Evolutionary conservation across 2,888 invertebrate genomes (phyloP).

Genomic region (Lomographa bimaculata): DNA sequence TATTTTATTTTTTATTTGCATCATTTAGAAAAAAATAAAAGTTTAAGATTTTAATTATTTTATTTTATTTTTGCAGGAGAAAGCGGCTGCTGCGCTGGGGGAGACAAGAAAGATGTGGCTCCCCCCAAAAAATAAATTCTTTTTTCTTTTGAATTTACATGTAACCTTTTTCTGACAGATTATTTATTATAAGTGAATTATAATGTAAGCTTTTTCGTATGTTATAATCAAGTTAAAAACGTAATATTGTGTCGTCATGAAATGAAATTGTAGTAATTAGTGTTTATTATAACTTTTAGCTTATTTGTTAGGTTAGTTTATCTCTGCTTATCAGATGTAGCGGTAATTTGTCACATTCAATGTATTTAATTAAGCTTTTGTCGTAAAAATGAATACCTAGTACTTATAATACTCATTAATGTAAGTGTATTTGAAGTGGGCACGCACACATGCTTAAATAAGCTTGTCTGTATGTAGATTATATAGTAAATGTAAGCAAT

Average conservation of each 20-base stretch:
- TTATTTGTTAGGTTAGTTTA: constrained; percentile 30
- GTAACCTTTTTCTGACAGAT: too few species aligned
- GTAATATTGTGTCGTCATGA: constrained; percentile 57
- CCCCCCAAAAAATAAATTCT: constrained; percentile 38
- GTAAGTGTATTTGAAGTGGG: constrained; percentile 47
- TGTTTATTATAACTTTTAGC: constrained; percentile 25
- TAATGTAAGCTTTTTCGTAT: constrained; percentile 38
- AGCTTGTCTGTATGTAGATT: constrained; percentile 29
- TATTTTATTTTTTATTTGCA: constrained; percentile 9
- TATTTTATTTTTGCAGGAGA: constrained; percentile 57
- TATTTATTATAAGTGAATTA: not conserved
- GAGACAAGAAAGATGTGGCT: constrained; percentile 33
- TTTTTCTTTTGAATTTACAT: constrained; percentile 17
- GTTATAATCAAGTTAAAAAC: constrained; percentile 6
- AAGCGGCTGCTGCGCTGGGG: constrained; percentile 73
- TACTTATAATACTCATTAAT: constrained; percentile 79
- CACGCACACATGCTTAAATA: constrained; percentile 60
- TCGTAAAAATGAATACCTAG: constrained; percentile 51
- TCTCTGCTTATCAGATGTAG: constrained; percentile 34
- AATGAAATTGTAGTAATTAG: constrained; percentile 43
- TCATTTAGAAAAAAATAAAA: not conserved
- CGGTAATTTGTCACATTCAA: constrained; percentile 64
- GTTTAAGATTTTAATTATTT: constrained; percentile 6
- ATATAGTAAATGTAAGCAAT: constrained; percentile 42
- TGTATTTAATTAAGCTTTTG: constrained; percentile 53